Evolutionary conservation across 2,113 vertebrate species (phyloP).

Genomic region (Pedetes capensis): DNA sequence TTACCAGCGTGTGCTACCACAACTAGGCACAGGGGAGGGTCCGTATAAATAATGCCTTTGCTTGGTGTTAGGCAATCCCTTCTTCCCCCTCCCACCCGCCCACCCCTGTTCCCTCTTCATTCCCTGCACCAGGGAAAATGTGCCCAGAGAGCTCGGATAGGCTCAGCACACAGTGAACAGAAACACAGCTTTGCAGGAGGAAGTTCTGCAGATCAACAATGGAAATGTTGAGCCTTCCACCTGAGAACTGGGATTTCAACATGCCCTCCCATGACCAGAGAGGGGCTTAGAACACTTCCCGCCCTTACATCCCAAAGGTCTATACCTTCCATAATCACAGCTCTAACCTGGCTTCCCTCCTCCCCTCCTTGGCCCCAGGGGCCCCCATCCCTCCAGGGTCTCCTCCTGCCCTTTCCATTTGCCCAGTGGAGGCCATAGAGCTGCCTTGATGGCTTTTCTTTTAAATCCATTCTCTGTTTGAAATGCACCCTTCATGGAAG

Average conservation of each 20-base stretch:
- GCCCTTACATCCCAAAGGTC: neutral
- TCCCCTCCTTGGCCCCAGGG: neutral
- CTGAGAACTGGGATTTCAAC: neutral
- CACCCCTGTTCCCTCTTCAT: neutral
- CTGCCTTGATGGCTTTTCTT: neutral
- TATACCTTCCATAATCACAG: too few species aligned
- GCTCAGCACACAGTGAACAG: neutral
- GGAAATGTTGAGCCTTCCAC: neutral
- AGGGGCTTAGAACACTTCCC: neutral
- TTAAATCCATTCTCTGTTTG: neutral
- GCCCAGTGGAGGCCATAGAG: neutral
- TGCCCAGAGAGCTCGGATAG: neutral
- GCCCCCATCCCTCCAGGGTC: rapidly evolving
- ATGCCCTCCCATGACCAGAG: neutral
- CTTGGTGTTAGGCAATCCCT: neutral
- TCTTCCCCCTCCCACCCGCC: too few species aligned
- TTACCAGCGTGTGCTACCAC: too few species aligned
- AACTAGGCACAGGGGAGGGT: neutral
- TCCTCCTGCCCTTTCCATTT: neutral
- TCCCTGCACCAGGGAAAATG: neutral
- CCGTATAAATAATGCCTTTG: neutral
- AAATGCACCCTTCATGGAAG: constrained; percentile 21
- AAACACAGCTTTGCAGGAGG: neutral
- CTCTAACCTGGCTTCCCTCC: neutral
- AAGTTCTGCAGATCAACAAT: neutral